Base-by-base conservation (phyloP, 2,888 invertebrate species). In the Mythimna ferrago region DNA sequence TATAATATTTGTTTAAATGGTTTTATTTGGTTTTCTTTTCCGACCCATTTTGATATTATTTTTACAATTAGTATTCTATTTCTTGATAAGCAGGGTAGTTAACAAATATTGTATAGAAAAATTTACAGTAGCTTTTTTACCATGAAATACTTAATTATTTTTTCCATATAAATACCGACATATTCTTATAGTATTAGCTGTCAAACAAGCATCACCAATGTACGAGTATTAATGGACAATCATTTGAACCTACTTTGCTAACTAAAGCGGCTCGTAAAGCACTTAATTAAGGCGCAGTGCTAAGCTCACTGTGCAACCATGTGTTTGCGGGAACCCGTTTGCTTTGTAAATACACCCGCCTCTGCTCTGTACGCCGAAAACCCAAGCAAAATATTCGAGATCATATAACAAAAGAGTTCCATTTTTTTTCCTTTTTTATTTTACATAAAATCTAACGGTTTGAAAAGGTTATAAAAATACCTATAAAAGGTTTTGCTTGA, bases 261-360 rank as follows among this genome's bases (percentile, higher is more conserved):
- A 76, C 79, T 58, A 53, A 67, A 77, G 75, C 75, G 75, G 71
- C 71, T 71, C 44, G 60, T 14, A 60, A 69, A 81, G 56, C 64
- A 81, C 75, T 81, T 85, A 84, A 85, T 85, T 83, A 84, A 73
- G 66, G 64, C 64, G 9, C 26, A 74, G 57, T 67, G 63, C 69
- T 67, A 64, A 66, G 48, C 63, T 62, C n/a, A 62, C 14, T 11
- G 11, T 64, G 58, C 53, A 38, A 61, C 64, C 71, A 73, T 67
- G 64, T 76, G 76, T 83, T 74, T 76, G 76, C 62, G 58, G 51
- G 32, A 73, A 63, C 38, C 66, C 66, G 73, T 71, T 69, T 53
- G 61, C 76, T 73, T 75, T 71, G 72, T 72, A 73, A 84, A 78
- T 66, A 74, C 53, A 16, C 48, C 41, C 38, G 10, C 38, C 21